Base-by-base conservation (phyloP, 2,113 vertebrate genomes). In the Gracilinanus agilis region DNA sequence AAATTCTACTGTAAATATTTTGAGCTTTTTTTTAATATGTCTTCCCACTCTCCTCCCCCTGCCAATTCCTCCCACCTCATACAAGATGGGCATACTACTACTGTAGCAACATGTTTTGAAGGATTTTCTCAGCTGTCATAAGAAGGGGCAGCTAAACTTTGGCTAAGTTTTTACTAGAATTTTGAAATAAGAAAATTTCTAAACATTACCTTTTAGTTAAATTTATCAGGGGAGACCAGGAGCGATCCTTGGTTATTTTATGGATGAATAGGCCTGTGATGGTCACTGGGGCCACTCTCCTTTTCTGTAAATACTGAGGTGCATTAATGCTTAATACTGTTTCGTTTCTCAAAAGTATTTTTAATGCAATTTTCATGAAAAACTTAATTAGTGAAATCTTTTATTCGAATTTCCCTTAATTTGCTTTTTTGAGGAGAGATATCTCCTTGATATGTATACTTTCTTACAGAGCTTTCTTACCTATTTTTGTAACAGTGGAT, bases 391-490 rank as follows among this genome's bases (percentile, higher is more conserved):
- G 90, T 96, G 56, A 96, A 96, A 94, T 75, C 94, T 98, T 98
- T 96, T 97, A 97, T 95, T 98, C 90, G 90, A 11, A 96, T 95
- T 97, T 96, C 94, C 94, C 97, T 83, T 83, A 83, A 92, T 96
- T 97, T 96, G 96, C 90, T 97, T 96, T 96, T 96, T 96, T 96
- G 96, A 98, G 97, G 97, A 98, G 98, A 96, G 0, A 83, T 90
- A 95, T 98, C 98, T 98, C 98, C 98, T 98, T 97, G 95, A 90
- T 92, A 98, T 97, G 95, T 98, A 96, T 98, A 98, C 98, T 98
- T 99, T 98, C 97, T 97, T 98, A 98, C 97, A 98, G 98, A 98
- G 98, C 98, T 98, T 98, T 98, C 98, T 97, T 98, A 98, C 97
- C 98, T 98, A 98, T 98, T 99, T 98, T 99, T 99, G 89, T 99